Evolutionary conservation across 1,140 invertebrate genomes (phyloP).

Genomic region (Drosophila neocordata): DNA sequence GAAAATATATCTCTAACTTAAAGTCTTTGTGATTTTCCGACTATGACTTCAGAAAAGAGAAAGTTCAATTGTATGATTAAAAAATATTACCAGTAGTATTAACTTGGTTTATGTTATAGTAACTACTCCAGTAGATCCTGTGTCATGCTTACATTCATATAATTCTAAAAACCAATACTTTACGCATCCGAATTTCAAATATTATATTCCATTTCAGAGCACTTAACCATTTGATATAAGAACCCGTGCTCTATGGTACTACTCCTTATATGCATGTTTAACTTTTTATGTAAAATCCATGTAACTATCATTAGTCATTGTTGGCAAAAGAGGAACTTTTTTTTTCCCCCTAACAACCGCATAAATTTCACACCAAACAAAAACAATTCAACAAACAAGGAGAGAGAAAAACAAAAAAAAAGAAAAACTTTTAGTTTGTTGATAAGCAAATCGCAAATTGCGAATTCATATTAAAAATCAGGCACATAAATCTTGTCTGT

Average conservation of each 20-base stretch:
- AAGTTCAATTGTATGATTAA: too few relatives aligned
- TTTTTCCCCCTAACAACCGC: conserved; percentile 66
- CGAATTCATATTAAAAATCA: conserved; percentile 31
- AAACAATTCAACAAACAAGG: conserved; percentile 12
- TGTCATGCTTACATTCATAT: not conserved
- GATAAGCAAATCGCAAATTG: conserved; percentile 49
- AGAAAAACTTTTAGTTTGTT: conserved; percentile 21
- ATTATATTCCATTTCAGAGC: not conserved
- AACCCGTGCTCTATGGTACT: not conserved
- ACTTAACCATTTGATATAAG: too few relatives aligned
- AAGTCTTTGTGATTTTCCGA: too few relatives aligned
- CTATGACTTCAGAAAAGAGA: too few relatives aligned
- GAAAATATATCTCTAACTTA: too few relatives aligned
- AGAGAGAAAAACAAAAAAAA: not conserved
- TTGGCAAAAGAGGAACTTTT: conserved; percentile 48
- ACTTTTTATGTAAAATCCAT: conserved; percentile 52
- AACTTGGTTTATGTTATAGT: too few relatives aligned
- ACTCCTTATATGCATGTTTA: not conserved
- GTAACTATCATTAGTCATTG: conserved; percentile 34
- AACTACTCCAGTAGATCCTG: too few relatives aligned
- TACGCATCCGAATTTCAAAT: not conserved
- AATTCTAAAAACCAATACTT: not conserved
- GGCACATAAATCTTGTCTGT: conserved; percentile 46
- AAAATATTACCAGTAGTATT: too few relatives aligned
- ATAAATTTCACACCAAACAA: conserved; percentile 72